Conservation (phyloP, 2,113 vertebrate genomes). For the Stigmatopora nigra region DNA sequence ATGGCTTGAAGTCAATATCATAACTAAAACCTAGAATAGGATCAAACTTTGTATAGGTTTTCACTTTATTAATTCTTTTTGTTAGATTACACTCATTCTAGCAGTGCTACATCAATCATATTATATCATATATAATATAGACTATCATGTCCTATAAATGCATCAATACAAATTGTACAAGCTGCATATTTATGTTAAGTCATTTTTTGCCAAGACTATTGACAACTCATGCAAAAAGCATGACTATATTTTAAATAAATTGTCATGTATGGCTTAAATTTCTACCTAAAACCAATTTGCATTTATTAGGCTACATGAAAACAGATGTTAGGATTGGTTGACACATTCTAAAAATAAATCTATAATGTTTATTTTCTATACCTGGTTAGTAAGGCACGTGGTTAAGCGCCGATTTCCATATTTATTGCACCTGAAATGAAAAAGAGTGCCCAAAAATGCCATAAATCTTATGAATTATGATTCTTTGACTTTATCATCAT, state of each 20-base stretch:
- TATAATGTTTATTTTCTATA: background rate
- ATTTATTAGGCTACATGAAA: conserved; percentile 2
- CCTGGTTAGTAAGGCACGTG: background rate
- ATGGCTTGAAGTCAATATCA: background rate
- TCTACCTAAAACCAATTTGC: conserved; percentile 5
- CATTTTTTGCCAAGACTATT: background rate
- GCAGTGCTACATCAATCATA: background rate
- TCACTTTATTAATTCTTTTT: background rate
- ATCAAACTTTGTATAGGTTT: background rate
- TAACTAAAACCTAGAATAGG: background rate
- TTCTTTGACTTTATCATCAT: conserved; percentile 73
- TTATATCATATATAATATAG: background rate
- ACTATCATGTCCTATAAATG: background rate
- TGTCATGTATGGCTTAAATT: background rate
- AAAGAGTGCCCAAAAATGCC: background rate
- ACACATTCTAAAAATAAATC: background rate
- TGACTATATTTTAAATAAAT: conserved; percentile 2
- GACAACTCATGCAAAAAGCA: background rate
- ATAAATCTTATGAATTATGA: conserved; percentile 16
- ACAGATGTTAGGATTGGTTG: background rate
- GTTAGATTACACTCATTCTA: background rate
- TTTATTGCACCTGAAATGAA: background rate
- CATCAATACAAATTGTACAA: background rate
- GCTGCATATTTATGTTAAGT: background rate
- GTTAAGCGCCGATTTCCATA: background rate